These are phyloP conservation scores for Macroramphosus scolopax DNA, from an alignment of 2,797 vertebrate genomes.

Conservation along the genomic window DNA sequence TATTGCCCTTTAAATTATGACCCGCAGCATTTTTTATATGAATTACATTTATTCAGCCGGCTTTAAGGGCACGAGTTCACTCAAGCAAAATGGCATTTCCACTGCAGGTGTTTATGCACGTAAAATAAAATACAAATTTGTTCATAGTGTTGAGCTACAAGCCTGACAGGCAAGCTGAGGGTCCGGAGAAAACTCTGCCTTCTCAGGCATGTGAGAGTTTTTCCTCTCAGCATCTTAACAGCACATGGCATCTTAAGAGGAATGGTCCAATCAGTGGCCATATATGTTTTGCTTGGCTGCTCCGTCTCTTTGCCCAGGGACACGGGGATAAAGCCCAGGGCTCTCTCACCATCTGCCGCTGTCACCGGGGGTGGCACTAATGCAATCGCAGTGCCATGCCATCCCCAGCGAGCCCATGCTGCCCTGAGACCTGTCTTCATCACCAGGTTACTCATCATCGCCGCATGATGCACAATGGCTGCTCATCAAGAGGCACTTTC, in stretches of 20 bases:
- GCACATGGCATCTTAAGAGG: constrained; percentile 39
- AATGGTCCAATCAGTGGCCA: constrained; percentile 48
- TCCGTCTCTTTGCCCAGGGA: constrained; percentile 42
- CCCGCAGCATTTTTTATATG: constrained; percentile 8
- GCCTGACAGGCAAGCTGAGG: constrained; percentile 3
- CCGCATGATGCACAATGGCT: constrained; percentile 13
- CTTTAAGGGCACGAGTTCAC: constrained; percentile 19
- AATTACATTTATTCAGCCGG: neutral
- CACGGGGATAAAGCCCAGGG: constrained; percentile 36
- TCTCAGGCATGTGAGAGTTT: constrained; percentile 51
- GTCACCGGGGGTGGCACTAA: constrained; percentile 45
- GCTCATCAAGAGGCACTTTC: no score
- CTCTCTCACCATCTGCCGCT: constrained; percentile 67
- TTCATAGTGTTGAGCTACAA: constrained; percentile 5
- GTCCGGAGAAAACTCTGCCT: constrained; percentile 28
- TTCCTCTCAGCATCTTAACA: constrained; percentile 37
- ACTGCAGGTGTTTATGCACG: neutral
- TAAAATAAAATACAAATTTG: constrained; percentile 1
- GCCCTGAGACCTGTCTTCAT: constrained; percentile 5
- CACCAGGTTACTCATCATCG: constrained; percentile 26
- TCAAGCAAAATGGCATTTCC: constrained; percentile 1
- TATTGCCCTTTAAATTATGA: constrained; percentile 37
- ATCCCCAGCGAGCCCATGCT: constrained; percentile 19
- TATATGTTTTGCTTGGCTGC: constrained; percentile 62
- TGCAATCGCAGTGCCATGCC: constrained; percentile 28